Percentiles rank a stretch among this genome's conserved stretches.
These are phyloP conservation scores for Oxyura jamaicensis DNA, from an alignment of 2,113 vertebrate species.

Conservation along the genomic window DNA sequence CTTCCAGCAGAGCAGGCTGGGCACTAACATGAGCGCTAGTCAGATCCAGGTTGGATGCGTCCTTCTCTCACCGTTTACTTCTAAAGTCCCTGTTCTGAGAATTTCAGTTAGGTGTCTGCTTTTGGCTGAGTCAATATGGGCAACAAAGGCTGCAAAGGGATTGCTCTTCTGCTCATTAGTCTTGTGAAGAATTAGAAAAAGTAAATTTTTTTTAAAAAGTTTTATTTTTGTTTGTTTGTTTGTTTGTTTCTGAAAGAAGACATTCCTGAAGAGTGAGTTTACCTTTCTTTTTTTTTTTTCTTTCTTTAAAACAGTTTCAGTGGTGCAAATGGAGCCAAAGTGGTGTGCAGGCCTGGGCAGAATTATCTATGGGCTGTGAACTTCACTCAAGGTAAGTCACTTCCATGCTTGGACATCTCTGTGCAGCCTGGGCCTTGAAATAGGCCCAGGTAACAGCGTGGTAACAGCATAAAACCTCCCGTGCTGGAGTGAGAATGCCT, in stretches of 20 bases:
- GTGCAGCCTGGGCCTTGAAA: accelerated
- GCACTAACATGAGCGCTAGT: background rate
- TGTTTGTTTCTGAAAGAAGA: background rate
- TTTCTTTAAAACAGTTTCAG: background rate
- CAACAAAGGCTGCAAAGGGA: background rate
- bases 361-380: background rate
- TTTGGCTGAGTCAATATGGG: background rate
- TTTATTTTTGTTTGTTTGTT: too few relatives aligned
- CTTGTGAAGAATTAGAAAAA: background rate
- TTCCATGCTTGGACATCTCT: background rate
- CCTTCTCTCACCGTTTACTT: background rate
- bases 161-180: background rate
- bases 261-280: background rate
- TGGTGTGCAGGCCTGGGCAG: background rate
- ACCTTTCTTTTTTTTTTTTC: background rate
- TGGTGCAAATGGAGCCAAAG: background rate
- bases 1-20: background rate
- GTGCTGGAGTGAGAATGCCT: background rate
- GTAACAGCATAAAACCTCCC: background rate
- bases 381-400: background rate
- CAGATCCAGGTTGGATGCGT: background rate
- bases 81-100: background rate
- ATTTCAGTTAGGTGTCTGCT: background rate
- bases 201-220: background rate
- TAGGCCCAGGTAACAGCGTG: background rate